Conservation (phyloP, 2,113 vertebrate species). For the Oncorhynchus keta region DNA sequence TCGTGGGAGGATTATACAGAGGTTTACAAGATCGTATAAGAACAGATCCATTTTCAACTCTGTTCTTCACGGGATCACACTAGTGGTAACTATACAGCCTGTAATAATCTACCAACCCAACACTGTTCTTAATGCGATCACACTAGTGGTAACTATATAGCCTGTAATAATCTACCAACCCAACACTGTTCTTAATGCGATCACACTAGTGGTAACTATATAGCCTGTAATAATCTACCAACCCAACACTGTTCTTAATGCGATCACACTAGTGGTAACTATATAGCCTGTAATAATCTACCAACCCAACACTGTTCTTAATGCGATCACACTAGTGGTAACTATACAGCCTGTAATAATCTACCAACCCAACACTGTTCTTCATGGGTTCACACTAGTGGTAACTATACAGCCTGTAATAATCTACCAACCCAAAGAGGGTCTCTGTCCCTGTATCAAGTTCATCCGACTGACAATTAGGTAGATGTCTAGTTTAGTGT, state of each 20-base stretch:
- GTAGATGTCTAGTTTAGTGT: no score
- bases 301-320: constrained; percentile 10
- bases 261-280: background rate
- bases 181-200: constrained; percentile 27
- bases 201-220: background rate
- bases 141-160: no score
- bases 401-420: no score
- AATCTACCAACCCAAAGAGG: no score
- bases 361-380: constrained; percentile 9
- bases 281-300: no score
- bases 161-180: no score
- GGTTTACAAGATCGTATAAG: constrained; percentile 35
- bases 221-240: no score
- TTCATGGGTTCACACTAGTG: constrained; percentile 10
- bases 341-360: no score
- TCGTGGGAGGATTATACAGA: constrained; percentile 10
- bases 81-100: no score
- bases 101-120: no score
- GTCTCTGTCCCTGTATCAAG: no score
- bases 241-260: constrained; percentile 19
- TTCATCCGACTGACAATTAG: no score
- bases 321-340: constrained; percentile 1
- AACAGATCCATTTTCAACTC: constrained; percentile 29
- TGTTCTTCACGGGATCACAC: constrained; percentile 23
- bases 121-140: constrained; percentile 24